Evolutionary conservation across 2,888 invertebrate species (phyloP).

Genomic region (Drosophila cracens): DNA sequence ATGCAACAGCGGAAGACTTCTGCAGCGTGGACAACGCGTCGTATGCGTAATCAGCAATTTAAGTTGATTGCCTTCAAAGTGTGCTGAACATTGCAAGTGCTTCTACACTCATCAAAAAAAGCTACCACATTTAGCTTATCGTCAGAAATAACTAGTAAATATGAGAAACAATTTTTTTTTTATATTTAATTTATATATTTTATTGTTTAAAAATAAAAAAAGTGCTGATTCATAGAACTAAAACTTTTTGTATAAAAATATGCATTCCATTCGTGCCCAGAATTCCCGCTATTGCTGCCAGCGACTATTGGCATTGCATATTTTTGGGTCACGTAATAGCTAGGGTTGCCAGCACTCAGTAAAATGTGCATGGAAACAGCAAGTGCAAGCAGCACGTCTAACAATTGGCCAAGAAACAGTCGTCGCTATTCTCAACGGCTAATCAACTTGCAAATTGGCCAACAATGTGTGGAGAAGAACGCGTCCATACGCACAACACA

Average conservation of each 20-base stretch:
- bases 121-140: not conserved
- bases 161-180: no score
- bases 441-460: conserved; percentile 72
- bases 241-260: not conserved
- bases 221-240: not conserved
- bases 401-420: conserved; percentile 16
- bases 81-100: conserved; percentile 34
- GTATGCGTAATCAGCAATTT: conserved; percentile 72
- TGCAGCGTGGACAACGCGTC: conserved; percentile 14
- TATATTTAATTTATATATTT: not conserved
- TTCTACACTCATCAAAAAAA: not conserved
- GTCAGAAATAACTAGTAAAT: not conserved
- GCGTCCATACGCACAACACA: conserved; percentile 24
- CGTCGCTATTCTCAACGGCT: conserved; percentile 36
- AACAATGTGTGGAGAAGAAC: conserved; percentile 54
- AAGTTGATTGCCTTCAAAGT: conserved; percentile 64
- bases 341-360: not conserved
- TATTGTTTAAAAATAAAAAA: not conserved
- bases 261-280: conserved; percentile 1
- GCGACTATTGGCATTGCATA: conserved; percentile 17
- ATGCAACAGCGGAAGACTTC: not conserved
- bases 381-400: not conserved
- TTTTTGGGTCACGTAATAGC: not conserved
- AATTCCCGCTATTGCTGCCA: conserved; percentile 1
- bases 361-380: not conserved